These are phyloP conservation scores for Cyanoderma ruficeps DNA, from an alignment of 2,113 vertebrate species.

Conservation along the genomic window DNA sequence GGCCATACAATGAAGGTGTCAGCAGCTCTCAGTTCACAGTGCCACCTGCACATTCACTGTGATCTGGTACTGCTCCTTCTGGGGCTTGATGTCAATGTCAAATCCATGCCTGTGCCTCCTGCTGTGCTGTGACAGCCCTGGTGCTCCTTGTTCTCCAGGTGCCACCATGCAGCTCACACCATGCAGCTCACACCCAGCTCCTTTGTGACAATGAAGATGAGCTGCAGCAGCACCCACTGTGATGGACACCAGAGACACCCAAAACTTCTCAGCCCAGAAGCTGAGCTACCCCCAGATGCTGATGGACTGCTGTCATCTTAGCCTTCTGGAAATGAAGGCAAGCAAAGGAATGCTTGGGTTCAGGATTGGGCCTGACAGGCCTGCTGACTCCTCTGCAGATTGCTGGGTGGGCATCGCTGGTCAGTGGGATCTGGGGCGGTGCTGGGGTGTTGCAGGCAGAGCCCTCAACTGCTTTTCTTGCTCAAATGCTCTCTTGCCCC, in stretches of 20 bases:
- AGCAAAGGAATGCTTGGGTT: neutral
- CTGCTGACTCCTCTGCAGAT: neutral
- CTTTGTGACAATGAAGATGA: neutral
- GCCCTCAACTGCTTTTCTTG: neutral
- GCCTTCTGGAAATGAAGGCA: neutral
- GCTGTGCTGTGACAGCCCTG: neutral
- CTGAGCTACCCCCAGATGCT: neutral
- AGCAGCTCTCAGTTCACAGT: neutral
- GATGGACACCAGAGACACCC: neutral
- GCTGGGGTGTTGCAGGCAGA: neutral
- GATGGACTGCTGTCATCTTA: neutral
- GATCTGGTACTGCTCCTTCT: neutral
- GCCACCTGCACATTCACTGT: neutral
- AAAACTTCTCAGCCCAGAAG: neutral
- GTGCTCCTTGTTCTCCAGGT: neutral
- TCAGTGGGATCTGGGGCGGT: neutral
- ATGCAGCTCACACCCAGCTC: neutral
- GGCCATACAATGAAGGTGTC: neutral
- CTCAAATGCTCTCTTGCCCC: neutral
- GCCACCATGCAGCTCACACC: no score
- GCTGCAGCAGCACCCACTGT: neutral
- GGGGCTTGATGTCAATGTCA: neutral
- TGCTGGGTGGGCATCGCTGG: neutral
- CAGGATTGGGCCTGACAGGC: neutral
- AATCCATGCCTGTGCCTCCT: neutral